phyloP scores from a whole-genome alignment of 2,888 invertebrate species.

The Hololepta plana region DNA sequence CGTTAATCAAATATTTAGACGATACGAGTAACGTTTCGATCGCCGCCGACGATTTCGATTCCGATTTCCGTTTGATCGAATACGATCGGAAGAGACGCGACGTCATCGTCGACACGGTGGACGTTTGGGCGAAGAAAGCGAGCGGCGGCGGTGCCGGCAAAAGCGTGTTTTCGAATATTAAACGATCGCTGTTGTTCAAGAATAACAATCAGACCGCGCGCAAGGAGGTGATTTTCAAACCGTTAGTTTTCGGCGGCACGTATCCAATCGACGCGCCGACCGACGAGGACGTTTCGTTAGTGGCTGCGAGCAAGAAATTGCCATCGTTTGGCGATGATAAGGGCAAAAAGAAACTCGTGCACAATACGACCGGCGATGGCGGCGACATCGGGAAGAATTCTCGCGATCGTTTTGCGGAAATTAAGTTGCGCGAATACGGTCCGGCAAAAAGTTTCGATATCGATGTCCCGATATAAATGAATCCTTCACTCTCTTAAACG shows the following conservation, averaged over 20 bases:
- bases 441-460: conserved; percentile 37
- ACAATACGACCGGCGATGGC: conserved; percentile 3
- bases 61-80: conserved; percentile 19
- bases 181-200: conserved; percentile 23
- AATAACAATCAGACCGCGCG: conserved; percentile 14
- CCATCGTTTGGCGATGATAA: not conserved
- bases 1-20: conserved; percentile 22
- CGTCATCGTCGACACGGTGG: conserved; percentile 42
- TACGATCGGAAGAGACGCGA: conserved; percentile 20
- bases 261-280: conserved; percentile 66
- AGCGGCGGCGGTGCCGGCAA: conserved; percentile 10
- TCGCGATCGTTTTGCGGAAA: conserved; percentile 5
- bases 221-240: conserved; percentile 31
- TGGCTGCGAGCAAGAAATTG: not conserved
- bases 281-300: not conserved
- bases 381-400: not conserved
- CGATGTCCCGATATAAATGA: conserved; percentile 32
- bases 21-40: conserved; percentile 23
- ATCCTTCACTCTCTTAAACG: too few relatives aligned
- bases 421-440: conserved; percentile 20
- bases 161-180: conserved; percentile 22
- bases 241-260: conserved; percentile 68
- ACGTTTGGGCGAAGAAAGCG: conserved; percentile 37
- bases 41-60: conserved; percentile 23
- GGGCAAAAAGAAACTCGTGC: not conserved